phyloP scores from a whole-genome alignment of 2,888 invertebrate genomes.

The Drosophila cognata region DNA sequence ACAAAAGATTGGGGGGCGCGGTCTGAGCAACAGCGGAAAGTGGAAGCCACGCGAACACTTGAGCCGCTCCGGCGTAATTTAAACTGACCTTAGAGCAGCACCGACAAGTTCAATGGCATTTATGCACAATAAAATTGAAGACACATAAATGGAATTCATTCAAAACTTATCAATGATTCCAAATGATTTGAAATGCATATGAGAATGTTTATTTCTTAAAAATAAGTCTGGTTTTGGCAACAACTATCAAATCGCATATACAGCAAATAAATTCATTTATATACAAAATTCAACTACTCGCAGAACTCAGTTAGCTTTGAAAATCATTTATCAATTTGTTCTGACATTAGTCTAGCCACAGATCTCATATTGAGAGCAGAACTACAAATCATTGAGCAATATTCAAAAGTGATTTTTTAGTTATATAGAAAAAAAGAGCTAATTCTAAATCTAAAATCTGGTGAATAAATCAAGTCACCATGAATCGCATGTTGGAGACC shows the following conservation, averaged over 20 bases:
- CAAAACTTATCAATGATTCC: not conserved
- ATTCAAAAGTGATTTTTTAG: not conserved
- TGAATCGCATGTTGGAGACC: slow-evolving; percentile 73
- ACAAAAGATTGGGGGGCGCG: slow-evolving; percentile 11
- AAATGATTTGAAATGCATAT: not conserved
- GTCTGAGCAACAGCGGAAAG: slow-evolving; percentile 16
- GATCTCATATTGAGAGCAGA: slow-evolving; percentile 1
- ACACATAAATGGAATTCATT: slow-evolving; percentile 14
- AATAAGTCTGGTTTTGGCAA: not conserved
- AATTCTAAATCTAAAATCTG: not conserved
- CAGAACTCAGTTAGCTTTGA: not conserved
- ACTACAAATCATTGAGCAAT: not conserved
- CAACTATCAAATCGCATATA: not conserved
- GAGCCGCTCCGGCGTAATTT: slow-evolving; percentile 60
- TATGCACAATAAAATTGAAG: slow-evolving; percentile 22
- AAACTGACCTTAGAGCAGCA: slow-evolving; percentile 64
- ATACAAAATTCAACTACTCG: not conserved
- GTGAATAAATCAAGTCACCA: slow-evolving; percentile 1
- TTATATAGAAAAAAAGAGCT: not conserved
- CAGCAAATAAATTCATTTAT: not conserved
- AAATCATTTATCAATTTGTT: not conserved
- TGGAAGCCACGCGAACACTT: slow-evolving; percentile 75
- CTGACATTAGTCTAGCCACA: not conserved
- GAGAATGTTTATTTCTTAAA: not conserved
- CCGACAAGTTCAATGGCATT: slow-evolving; percentile 74